Conservation (phyloP, 2,888 invertebrate genomes). For the Crioceris asparagi region DNA sequence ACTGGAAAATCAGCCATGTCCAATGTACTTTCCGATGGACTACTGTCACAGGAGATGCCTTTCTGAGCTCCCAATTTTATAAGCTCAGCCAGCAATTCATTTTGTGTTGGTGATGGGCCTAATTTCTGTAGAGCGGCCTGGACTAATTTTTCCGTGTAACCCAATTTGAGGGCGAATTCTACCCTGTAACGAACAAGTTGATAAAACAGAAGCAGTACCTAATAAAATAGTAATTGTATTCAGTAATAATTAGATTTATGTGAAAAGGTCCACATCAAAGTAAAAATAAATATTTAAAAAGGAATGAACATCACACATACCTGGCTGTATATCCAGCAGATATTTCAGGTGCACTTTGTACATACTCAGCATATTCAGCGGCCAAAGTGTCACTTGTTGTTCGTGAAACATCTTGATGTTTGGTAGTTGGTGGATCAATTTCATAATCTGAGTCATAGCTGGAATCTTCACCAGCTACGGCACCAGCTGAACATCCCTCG, state of each 20-base stretch:
- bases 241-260: too few species aligned
- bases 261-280: too few species aligned
- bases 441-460: constrained; percentile 81
- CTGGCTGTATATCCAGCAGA: constrained; percentile 36
- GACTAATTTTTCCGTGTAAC: constrained; percentile 80
- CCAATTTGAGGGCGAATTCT: constrained; percentile 85
- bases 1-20: constrained; percentile 27
- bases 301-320: too few species aligned
- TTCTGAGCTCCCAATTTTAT: constrained; percentile 64
- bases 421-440: constrained; percentile 33
- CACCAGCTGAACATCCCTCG: constrained; percentile 45
- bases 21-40: constrained; percentile 30
- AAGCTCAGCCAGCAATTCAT: constrained; percentile 79
- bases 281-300: too few species aligned
- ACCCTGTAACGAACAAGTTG: constrained; percentile 41
- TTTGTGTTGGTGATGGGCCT: constrained; percentile 76
- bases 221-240: too few species aligned
- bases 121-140: constrained; percentile 72
- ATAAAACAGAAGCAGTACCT: too few species aligned
- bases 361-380: constrained; percentile 77
- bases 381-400: constrained; percentile 77
- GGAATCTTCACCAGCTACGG: constrained; percentile 60
- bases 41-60: constrained; percentile 33
- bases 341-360: constrained; percentile 42
- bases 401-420: constrained; percentile 67